A percentile compares a stretch with the other conserved stretches of the same genome.
phyloP scores from a whole-genome alignment of 2,113 vertebrate species.

The Neogobius melanostomus region DNA sequence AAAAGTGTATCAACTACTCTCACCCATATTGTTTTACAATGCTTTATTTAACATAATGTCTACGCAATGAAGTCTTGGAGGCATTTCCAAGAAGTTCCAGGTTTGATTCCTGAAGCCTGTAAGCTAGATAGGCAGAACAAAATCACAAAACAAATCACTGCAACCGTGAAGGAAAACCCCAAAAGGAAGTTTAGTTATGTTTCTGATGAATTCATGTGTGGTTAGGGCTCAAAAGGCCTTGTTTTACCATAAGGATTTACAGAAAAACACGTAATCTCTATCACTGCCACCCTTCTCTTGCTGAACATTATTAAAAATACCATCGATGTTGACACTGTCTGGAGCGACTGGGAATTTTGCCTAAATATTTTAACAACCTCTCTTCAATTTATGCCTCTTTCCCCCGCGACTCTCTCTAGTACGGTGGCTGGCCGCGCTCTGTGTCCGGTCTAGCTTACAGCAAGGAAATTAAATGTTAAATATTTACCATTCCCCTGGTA shows the following conservation, averaged over 20 bases:
- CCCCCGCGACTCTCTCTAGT: constrained; percentile 33
- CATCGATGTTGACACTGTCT: constrained; percentile 63
- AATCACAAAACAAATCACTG: neutral
- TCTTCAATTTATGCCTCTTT: constrained; percentile 53
- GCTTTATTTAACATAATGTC: neutral
- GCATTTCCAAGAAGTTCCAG: too few relatives aligned
- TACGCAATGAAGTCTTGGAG: neutral
- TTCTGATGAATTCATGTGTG: constrained; percentile 3
- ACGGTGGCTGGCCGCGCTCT: constrained; percentile 44
- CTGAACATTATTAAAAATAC: constrained; percentile 56
- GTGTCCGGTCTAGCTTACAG: constrained; percentile 67
- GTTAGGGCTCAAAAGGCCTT: neutral
- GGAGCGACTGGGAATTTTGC: constrained; percentile 46
- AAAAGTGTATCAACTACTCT: neutral
- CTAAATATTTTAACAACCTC: constrained; percentile 72
- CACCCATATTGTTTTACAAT: neutral
- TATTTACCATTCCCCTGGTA: constrained; percentile 74
- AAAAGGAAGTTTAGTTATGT: neutral
- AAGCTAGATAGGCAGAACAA: neutral
- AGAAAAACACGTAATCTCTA: constrained; percentile 14
- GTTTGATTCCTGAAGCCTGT: too few relatives aligned
- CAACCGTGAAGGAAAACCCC: neutral
- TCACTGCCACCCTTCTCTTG: constrained; percentile 7
- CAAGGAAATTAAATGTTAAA: constrained; percentile 75
- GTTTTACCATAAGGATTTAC: neutral